A percentile compares a stretch with the other conserved stretches of the same genome.
phyloP scores from a whole-genome alignment of 2,888 invertebrate species.

The Athetis lepigone region DNA sequence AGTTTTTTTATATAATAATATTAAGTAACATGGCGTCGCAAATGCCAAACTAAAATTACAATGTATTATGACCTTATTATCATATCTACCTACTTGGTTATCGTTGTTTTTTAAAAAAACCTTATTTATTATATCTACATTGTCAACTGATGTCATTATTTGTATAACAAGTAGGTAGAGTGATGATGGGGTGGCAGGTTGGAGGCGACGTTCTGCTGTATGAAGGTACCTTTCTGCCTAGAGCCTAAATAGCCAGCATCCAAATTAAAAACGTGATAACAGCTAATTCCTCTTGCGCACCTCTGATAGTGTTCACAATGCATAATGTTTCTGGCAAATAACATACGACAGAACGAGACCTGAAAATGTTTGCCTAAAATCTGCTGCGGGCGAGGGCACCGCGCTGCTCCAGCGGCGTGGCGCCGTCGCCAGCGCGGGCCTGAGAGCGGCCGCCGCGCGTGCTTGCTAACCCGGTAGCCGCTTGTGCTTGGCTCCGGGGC shows the following conservation, averaged over 20 bases:
- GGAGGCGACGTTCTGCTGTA: constrained; percentile 70
- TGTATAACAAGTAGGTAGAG: constrained; percentile 50
- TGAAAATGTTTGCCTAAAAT: constrained; percentile 72
- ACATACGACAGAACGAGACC: constrained; percentile 71
- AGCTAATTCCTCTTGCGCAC: constrained; percentile 75
- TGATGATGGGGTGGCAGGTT: constrained; percentile 74
- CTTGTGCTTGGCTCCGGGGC: constrained; percentile 90
- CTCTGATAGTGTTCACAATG: constrained; percentile 72
- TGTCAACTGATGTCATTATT: constrained; percentile 40
- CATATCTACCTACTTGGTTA: constrained; percentile 14
- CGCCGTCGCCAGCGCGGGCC: constrained; percentile 72
- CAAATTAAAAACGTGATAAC: constrained; percentile 68
- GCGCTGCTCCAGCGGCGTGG: constrained; percentile 33
- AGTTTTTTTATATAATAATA: constrained; percentile 23
- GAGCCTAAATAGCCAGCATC: constrained; percentile 67
- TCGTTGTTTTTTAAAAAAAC: constrained; percentile 16
- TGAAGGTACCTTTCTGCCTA: constrained; percentile 70
- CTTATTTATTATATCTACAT: constrained; percentile 36
- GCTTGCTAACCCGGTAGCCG: constrained; percentile 90
- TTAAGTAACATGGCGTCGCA: not conserved
- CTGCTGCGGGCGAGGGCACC: constrained; percentile 67
- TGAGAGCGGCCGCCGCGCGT: constrained; percentile 79
- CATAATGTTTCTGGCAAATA: constrained; percentile 77
- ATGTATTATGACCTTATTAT: constrained; percentile 13
- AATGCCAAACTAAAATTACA: constrained; percentile 14